Conservation (phyloP, 2,113 vertebrate genomes). For the crab-eating macaque (Macaca fascicularis) region T2T-MFA8v1.1 NC_088381.1:163738501-163739000, state of each 20-base stretch:
- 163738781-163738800: not conserved
- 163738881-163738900: too few relatives aligned
- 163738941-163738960: too few relatives aligned
- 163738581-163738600: not conserved
- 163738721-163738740: not conserved
- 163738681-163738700: not conserved
- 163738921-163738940: too few relatives aligned
- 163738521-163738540: not conserved
- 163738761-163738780: not conserved
- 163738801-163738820: not conserved
- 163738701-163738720: not conserved
- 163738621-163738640: accelerated
- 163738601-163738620: too few relatives aligned
- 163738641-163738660: not conserved
- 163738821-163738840: not conserved
- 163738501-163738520: not conserved
- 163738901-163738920: too few relatives aligned
- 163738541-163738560: not conserved
- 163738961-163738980: too few relatives aligned
- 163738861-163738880: too few relatives aligned
- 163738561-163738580: not conserved
- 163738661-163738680: not conserved
- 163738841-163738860: not conserved
- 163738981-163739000: too few relatives aligned
- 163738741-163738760: accelerated